Evolutionary conservation across 2,797 vertebrate genomes (phyloP).

Genomic region (Gadopsis marmoratus): DNA sequence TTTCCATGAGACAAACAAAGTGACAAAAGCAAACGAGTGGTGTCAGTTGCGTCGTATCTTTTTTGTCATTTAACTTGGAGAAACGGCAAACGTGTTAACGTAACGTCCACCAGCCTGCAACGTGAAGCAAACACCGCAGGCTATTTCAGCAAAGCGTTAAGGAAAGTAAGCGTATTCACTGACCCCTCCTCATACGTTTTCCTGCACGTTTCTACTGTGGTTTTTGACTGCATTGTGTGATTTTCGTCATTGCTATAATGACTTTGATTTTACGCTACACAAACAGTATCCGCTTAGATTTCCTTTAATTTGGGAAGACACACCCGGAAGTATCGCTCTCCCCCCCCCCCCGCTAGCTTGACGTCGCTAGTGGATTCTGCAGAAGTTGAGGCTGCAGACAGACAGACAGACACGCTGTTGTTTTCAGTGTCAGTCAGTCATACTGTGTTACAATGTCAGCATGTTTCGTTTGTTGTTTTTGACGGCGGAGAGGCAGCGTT

Average conservation of each 20-base stretch:
- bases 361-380: too few species aligned
- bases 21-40: neutral
- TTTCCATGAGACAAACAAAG: neutral
- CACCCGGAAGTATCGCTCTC: neutral
- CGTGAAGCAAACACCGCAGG: neutral
- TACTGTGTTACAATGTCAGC: constrained; percentile 6
- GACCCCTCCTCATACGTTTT: neutral
- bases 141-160: neutral
- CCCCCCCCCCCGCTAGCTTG: too few species aligned
- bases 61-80: neutral
- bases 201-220: too few species aligned
- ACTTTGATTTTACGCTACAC: neutral
- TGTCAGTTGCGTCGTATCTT: too few species aligned
- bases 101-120: neutral
- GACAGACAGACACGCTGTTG: neutral
- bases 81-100: neutral
- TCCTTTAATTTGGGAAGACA: constrained; percentile 51
- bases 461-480: constrained; percentile 6
- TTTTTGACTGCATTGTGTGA: neutral
- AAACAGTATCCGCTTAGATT: neutral
- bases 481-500: constrained; percentile 8
- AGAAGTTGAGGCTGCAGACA: too few species aligned
- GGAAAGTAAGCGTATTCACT: neutral
- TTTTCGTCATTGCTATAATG: neutral
- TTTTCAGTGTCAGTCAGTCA: neutral